These are phyloP conservation scores for Tachina fera DNA, from an alignment of 2,888 invertebrate species.

Conservation along the genomic window DNA sequence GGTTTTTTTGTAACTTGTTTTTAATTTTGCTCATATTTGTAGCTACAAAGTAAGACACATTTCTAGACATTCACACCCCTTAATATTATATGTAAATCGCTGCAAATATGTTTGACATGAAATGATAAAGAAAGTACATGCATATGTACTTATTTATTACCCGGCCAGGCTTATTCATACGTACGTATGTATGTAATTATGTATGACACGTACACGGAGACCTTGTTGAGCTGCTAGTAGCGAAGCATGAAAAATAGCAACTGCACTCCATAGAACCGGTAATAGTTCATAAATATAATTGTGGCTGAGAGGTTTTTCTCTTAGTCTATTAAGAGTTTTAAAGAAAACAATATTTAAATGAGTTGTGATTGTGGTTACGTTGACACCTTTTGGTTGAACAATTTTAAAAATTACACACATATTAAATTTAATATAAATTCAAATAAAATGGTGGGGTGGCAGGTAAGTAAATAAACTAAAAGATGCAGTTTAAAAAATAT, in stretches of 20 bases:
- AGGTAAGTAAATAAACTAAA: conserved; percentile 44
- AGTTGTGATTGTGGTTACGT: conserved; percentile 69
- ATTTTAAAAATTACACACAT: conserved; percentile 35
- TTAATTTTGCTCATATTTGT: conserved; percentile 21
- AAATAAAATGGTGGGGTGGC: conserved; percentile 62
- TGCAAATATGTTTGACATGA: conserved; percentile 17
- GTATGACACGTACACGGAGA: conserved; percentile 27
- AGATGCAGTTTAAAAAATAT: neutral
- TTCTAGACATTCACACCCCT: conserved; percentile 50
- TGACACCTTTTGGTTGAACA: conserved; percentile 65
- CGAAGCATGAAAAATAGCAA: conserved; percentile 29
- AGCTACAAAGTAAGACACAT: neutral
- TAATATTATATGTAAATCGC: conserved; percentile 7
- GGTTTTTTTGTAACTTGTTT: conserved; percentile 19
- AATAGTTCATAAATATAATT: conserved; percentile 33
- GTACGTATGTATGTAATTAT: conserved; percentile 6
- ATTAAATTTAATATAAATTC: conserved; percentile 42
- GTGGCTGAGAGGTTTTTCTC: conserved; percentile 32
- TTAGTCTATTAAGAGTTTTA: conserved; percentile 5
- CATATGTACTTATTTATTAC: conserved; percentile 8
- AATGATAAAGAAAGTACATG: conserved; percentile 55
- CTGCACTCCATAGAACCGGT: conserved; percentile 60
- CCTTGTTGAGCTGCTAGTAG: conserved; percentile 48
- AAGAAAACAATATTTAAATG: conserved; percentile 55
- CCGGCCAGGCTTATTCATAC: conserved; percentile 10